Evolutionary conservation across 2,888 invertebrate species (phyloP), one percentile per base, ranked within the genome.

Genomic region (Chrysomela aeneicollis): DNA sequence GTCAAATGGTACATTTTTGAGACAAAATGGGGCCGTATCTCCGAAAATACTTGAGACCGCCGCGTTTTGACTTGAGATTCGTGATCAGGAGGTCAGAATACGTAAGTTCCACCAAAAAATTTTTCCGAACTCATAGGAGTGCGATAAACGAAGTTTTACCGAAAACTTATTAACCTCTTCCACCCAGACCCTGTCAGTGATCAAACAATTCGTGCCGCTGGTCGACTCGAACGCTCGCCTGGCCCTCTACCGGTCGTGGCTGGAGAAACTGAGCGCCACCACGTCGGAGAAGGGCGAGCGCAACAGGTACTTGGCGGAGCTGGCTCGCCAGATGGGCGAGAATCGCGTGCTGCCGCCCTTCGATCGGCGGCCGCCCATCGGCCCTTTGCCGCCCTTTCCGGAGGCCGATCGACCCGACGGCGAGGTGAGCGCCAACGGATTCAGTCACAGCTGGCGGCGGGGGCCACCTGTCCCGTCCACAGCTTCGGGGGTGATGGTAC

Each of bases 271-370:
- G 15, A 76, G 71, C 63, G 49, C 61, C 5, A 35, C 68, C 0
- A 32, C 52, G 9, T 49, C 62, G 1, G 71, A 76, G 30, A 74
- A 76, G 58, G 15, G 51, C 6, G 64, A 66, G 6, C 65, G 77
- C 47, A 77, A 75, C 53, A 53, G 60, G 9, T 75, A 75, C 51
- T 63, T 75, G 51, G 52, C 66, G 10, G 76, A 77, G 64, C 59
- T 77, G 22, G 72, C 75, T 10, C 70, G 65, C 30, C 77, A 77
- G 64, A 76, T 77, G 17, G 67, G 71, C 66, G 68, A 63, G 26
- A 73, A 74, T 37, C 64, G 59, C 26, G 51, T 76, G 26, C 46
- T 60, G 2, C 65, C 70, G 5, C 77, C 77, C 9, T 77, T 77
- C 64, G 70, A 72, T 54, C 66, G 71, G 63, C 51, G 60, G n/a